Evolutionary conservation across 2,888 invertebrate genomes (phyloP).

Genomic region (Leptinotarsa juncta): DNA sequence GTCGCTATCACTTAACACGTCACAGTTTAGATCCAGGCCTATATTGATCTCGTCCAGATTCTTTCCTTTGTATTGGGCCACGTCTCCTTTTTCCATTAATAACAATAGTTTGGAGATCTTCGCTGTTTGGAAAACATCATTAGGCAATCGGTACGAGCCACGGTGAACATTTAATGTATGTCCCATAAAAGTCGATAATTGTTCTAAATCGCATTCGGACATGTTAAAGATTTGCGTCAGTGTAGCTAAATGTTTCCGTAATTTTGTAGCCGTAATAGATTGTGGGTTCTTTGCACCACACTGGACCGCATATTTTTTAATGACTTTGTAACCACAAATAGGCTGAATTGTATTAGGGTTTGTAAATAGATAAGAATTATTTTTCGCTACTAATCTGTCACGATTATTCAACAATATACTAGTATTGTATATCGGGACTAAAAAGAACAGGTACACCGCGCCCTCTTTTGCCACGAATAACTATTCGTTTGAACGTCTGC

Average conservation of each 20-base stretch:
- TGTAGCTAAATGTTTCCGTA: slow-evolving; percentile 48
- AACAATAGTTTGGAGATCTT: slow-evolving; percentile 45
- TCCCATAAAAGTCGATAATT: slow-evolving; percentile 50
- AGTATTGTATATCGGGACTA: too few relatives aligned
- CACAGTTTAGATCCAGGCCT: too few relatives aligned
- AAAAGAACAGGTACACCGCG: too few relatives aligned
- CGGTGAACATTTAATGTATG: slow-evolving; percentile 45
- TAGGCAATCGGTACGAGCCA: slow-evolving; percentile 36
- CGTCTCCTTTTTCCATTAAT: slow-evolving; percentile 44
- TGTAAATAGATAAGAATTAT: slow-evolving; percentile 39
- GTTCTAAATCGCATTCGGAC: slow-evolving; percentile 46
- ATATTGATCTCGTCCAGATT: too few relatives aligned
- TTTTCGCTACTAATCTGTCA: slow-evolving; percentile 19
- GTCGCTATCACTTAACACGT: too few relatives aligned
- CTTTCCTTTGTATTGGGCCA: too few relatives aligned
- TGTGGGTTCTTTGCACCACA: slow-evolving; percentile 46
- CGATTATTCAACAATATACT: slow-evolving; percentile 19
- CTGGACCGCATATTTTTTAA: slow-evolving; percentile 41
- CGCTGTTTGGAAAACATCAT: slow-evolving; percentile 42
- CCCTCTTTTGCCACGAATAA: too few relatives aligned
- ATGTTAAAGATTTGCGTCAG: slow-evolving; percentile 47
- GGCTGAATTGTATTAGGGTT: slow-evolving; percentile 30
- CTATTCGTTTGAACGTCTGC: too few relatives aligned
- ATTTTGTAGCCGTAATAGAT: slow-evolving; percentile 40
- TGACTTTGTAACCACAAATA: slow-evolving; percentile 48